These are phyloP conservation scores for Sternarchorhynchus goeldii DNA, from an alignment of 2,797 vertebrate genomes.

Conservation along the genomic window DNA sequence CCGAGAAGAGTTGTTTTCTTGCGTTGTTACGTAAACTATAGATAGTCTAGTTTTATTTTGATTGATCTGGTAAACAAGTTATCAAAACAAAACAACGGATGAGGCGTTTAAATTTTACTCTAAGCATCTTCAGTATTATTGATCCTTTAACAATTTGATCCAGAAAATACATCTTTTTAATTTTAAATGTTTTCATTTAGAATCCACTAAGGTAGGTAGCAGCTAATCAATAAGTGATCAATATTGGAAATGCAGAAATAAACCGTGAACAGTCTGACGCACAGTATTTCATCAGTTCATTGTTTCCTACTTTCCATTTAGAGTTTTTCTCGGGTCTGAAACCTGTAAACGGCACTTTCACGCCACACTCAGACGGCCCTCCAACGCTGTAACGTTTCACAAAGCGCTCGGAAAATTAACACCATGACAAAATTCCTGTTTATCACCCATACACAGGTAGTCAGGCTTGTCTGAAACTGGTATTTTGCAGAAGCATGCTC, in stretches of 20 bases:
- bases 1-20: constrained; percentile 19
- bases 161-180: neutral
- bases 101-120: neutral
- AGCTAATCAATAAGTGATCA: neutral
- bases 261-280: constrained; percentile 42
- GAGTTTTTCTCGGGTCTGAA: constrained; percentile 49
- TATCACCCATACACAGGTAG: constrained; percentile 12
- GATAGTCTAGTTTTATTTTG: neutral
- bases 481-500: neutral
- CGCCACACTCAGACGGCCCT: constrained; percentile 38
- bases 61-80: neutral
- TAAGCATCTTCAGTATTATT: too few species aligned
- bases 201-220: too few species aligned
- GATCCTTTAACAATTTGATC: neutral
- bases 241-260: neutral
- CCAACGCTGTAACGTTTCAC: constrained; percentile 37
- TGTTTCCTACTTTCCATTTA: constrained; percentile 55
- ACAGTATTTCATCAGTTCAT: constrained; percentile 39
- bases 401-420: constrained; percentile 50
- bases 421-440: constrained; percentile 55
- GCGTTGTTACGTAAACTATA: constrained; percentile 2
- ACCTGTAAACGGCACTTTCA: constrained; percentile 53
- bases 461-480: neutral
- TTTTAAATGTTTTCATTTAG: neutral
- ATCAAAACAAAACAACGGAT: neutral